Base-by-base conservation (phyloP, 2,113 vertebrate genomes). In the Sorex araneus region DNA sequence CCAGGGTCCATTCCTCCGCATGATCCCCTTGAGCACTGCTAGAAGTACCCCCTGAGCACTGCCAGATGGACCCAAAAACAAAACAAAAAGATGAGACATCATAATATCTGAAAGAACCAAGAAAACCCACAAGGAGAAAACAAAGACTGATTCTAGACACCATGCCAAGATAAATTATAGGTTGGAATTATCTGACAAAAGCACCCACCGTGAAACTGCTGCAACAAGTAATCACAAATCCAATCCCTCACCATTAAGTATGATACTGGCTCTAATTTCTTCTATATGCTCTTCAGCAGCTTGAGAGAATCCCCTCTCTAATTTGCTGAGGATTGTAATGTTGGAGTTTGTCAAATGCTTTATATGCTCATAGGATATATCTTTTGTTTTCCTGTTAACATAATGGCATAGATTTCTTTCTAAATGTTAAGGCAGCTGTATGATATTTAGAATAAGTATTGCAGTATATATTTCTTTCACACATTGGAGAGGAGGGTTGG, bases 131-230 rank as follows among this genome's bases (percentile, higher is more conserved):
- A 73, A 27, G 8, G 27, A 34, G 34, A 75, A 50, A 50, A 64
- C 71, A 73, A 50, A 86, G 19, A 66, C 73, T 73, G 27, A 40
- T 28, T 32, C 50, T 10, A 27, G 43, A 32, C 19, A 6, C 28
- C 25, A 83, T 8, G 12, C 43, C n/a, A 34, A 87, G 19, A 66
- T 54, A 73, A 87, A 66, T 74, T 73, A 69, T 28, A 73, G n/a
- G 19, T n/a, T 86, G n/a, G 19, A 64, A 63, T 73, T 40, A 50
- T 84, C 36, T 71, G 43, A 45, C 8, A 91, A 77, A 83, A 69
- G 64, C 74, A 85, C 34, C n/a, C 40, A 47, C 57, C 78, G 50
- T 74, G 74, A 82, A 90, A 74, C 30, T 12, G 7, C 54, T 81
- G 73, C 66, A 63, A 10, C 8, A 40, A 25, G 50, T 47, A 63